Conservation (phyloP, 2,888 invertebrate genomes). For the Camptogramma bilineatum region DNA sequence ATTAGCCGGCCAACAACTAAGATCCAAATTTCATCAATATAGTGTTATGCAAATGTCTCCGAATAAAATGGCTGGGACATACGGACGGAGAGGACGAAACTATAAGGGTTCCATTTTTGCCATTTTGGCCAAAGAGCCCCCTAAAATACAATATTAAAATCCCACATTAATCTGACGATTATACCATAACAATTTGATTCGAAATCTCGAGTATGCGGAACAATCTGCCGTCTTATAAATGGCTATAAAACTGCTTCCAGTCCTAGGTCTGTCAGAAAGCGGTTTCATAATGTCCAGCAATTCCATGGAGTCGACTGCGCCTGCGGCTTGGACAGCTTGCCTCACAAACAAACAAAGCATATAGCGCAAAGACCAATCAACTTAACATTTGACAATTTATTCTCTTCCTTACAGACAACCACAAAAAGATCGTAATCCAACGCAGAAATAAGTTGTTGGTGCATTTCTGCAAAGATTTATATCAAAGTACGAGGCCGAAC, state of each 20-base stretch:
- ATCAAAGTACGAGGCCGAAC: slow-evolving; percentile 70
- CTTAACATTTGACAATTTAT: slow-evolving; percentile 63
- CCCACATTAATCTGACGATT: neutral
- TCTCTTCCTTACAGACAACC: slow-evolving; percentile 66
- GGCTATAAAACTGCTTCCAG: slow-evolving; percentile 40
- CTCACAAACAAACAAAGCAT: slow-evolving; percentile 53
- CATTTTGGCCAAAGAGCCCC: too few species aligned
- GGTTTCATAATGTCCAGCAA: slow-evolving; percentile 72
- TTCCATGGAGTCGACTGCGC: slow-evolving; percentile 58
- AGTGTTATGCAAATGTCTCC: too few species aligned
- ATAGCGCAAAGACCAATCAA: slow-evolving; percentile 61
- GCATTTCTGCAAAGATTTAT: slow-evolving; percentile 65
- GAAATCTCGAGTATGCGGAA: slow-evolving; percentile 38
- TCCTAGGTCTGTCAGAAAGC: slow-evolving; percentile 62
- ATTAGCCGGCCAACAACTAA: too few species aligned
- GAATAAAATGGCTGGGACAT: too few species aligned
- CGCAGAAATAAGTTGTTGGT: slow-evolving; percentile 56
- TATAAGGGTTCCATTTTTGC: too few species aligned
- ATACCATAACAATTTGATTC: slow-evolving; percentile 13
- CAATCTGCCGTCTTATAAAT: slow-evolving; percentile 38
- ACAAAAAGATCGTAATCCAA: slow-evolving; percentile 75
- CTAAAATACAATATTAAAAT: slow-evolving; percentile 16
- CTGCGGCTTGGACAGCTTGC: slow-evolving; percentile 58
- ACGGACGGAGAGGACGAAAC: too few species aligned
- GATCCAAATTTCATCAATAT: too few species aligned